These are phyloP conservation scores for Odontomyia ornata DNA, from an alignment of 2,888 invertebrate species.

Conservation along the genomic window DNA sequence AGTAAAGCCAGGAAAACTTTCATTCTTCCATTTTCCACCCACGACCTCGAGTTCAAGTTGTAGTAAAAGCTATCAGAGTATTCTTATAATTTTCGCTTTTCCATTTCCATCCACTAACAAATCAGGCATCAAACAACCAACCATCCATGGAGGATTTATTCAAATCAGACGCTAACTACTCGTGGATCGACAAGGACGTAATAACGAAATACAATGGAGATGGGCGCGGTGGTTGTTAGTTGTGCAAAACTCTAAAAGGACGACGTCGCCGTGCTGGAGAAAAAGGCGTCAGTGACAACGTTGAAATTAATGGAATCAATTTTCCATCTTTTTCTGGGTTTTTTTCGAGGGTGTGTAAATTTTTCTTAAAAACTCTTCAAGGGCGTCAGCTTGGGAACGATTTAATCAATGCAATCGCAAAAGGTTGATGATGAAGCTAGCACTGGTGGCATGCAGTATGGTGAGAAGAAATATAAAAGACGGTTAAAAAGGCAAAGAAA, in stretches of 20 bases:
- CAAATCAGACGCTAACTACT: conserved; percentile 18
- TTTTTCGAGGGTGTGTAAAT: conserved; percentile 23
- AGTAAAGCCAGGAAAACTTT: no score
- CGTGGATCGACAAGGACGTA: neutral
- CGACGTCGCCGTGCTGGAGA: neutral
- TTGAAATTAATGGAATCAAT: conserved; percentile 43
- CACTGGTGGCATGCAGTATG: neutral
- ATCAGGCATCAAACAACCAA: conserved; percentile 3
- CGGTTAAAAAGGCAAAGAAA: neutral
- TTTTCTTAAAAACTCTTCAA: conserved; percentile 24
- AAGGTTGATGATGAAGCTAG: neutral
- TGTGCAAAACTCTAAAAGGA: neutral
- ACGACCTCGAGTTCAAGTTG: no score
- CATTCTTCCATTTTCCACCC: no score
- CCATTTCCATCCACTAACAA: neutral
- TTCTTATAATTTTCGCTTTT: neutral
- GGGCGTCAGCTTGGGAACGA: conserved; percentile 28
- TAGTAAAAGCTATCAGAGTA: neutral
- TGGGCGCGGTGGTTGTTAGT: no score
- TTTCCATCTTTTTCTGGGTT: conserved; percentile 34
- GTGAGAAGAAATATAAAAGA: neutral
- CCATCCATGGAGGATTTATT: conserved; percentile 27
- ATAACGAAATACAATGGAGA: neutral
- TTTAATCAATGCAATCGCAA: conserved; percentile 31
- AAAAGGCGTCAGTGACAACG: conserved; percentile 4